Conservation (phyloP, 1,140 invertebrate species). For the Galendromus occidentalis region DNA sequence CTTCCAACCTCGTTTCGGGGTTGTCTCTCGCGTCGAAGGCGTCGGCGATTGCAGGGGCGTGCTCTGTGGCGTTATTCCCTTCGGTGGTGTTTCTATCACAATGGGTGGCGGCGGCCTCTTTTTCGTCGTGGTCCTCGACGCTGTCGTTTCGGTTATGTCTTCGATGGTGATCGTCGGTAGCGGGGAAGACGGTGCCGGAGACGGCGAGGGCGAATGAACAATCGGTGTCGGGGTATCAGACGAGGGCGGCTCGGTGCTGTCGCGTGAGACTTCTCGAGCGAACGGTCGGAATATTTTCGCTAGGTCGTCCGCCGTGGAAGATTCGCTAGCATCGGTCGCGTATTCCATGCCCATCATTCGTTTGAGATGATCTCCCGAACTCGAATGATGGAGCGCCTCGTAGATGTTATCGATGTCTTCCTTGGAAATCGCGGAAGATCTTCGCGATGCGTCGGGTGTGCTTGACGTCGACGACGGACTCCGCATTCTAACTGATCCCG, state of each 20-base stretch:
- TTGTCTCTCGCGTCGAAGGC: neutral
- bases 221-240: slow-evolving; percentile 7
- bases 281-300: neutral
- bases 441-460: neutral
- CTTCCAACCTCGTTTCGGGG: slow-evolving; percentile 9
- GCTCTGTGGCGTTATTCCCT: neutral
- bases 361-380: neutral
- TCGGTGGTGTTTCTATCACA: slow-evolving; percentile 6
- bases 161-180: neutral
- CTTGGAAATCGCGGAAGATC: neutral
- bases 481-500: neutral
- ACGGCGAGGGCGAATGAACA: neutral
- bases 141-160: neutral
- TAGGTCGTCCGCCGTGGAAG: neutral
- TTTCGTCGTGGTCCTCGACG: slow-evolving; percentile 1
- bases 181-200: neutral
- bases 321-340: neutral
- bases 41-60: neutral
- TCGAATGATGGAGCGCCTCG: neutral
- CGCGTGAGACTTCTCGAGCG: neutral
- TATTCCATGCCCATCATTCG: slow-evolving; percentile 7
- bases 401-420: slow-evolving; percentile 8
- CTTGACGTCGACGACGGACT: neutral
- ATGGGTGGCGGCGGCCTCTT: neutral
- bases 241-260: neutral